Evolutionary conservation across 2,888 invertebrate genomes (phyloP).

Genomic region (Nymphalis urticae): DNA sequence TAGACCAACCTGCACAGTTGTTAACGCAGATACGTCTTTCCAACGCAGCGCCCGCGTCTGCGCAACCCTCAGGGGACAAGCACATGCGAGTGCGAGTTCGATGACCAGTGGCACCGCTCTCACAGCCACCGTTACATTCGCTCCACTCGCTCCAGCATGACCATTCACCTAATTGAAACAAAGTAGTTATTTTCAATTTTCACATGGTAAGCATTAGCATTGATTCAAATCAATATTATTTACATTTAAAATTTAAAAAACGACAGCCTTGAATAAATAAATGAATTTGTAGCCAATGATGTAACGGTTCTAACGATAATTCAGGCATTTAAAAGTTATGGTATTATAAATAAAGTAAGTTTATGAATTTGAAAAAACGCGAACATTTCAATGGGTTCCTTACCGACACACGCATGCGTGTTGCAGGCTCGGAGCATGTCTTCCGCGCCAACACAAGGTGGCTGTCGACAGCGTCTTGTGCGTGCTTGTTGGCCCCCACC

Average conservation of each 20-base stretch:
- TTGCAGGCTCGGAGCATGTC: constrained; percentile 87
- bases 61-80: constrained; percentile 81
- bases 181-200: neutral
- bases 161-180: constrained; percentile 83
- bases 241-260: too few species aligned
- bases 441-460: constrained; percentile 78
- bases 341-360: too few species aligned
- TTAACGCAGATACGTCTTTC: constrained; percentile 87
- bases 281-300: too few species aligned
- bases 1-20: constrained; percentile 77
- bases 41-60: constrained; percentile 81
- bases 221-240: too few species aligned
- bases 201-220: too few species aligned
- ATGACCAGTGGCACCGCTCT: constrained; percentile 80
- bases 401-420: constrained; percentile 85
- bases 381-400: constrained; percentile 2
- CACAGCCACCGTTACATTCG: constrained; percentile 88
- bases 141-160: constrained; percentile 94
- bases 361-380: too few species aligned
- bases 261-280: too few species aligned
- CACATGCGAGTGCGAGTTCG: constrained; percentile 86
- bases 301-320: too few species aligned
- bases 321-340: too few species aligned
- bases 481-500: constrained; percentile 85
- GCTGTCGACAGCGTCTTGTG: constrained; percentile 77